Conservation (phyloP, 2,113 vertebrate genomes). For the Budorcas taxicolor region DNA sequence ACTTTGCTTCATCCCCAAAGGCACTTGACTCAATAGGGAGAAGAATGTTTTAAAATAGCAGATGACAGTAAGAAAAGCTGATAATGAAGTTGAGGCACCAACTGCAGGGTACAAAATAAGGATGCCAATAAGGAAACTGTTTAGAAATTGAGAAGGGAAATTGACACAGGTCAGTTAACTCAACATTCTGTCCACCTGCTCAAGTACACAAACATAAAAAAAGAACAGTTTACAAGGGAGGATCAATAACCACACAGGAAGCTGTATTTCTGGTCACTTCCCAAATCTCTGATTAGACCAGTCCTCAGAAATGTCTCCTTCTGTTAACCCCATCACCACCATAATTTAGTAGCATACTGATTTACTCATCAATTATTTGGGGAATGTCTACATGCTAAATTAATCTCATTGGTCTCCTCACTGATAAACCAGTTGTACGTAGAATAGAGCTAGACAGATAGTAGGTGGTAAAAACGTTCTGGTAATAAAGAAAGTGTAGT, state of each 20-base stretch:
- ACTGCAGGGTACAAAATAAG: not conserved
- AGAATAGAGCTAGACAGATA: not conserved
- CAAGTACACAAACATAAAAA: not conserved
- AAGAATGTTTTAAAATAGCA: not conserved
- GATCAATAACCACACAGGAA: not conserved
- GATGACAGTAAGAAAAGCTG: not conserved
- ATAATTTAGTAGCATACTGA: too few species aligned
- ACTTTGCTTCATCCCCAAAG: not conserved
- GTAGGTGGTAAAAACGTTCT: not conserved
- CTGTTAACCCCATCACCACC: not conserved
- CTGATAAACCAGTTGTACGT: too few species aligned
- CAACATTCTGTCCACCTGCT: not conserved
- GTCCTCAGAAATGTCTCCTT: not conserved
- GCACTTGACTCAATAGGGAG: not conserved
- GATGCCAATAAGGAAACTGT: fast-evolving
- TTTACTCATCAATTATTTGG: not conserved
- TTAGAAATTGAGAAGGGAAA: not conserved
- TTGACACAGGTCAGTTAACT: fast-evolving
- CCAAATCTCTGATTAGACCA: not conserved
- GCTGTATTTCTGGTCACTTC: not conserved
- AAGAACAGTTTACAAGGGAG: not conserved
- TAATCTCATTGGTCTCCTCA: not conserved
- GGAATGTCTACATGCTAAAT: fast-evolving
- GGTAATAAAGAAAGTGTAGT: not conserved
- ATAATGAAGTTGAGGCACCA: not conserved